These are phyloP conservation scores for Cylas formicarius DNA, from an alignment of 1,140 invertebrate genomes.

Conservation along the genomic window DNA sequence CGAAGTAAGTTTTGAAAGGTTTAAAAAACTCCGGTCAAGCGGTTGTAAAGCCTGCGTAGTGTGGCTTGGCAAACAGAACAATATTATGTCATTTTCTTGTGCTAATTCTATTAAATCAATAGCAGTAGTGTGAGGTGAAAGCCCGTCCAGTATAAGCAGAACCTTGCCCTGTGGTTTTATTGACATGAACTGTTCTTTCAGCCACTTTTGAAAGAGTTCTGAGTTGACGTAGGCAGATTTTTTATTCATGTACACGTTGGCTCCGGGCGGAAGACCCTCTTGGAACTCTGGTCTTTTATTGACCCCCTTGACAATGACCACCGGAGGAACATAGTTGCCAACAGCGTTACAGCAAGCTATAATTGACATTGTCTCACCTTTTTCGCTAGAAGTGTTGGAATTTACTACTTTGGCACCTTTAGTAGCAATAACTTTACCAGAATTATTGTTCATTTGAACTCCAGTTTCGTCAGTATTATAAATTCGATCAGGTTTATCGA, in stretches of 20 bases:
- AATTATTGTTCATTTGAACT: conserved; percentile 39
- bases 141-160: conserved; percentile 40
- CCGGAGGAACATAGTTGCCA: conserved; percentile 24
- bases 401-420: conserved; percentile 38
- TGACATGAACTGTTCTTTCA: conserved; percentile 33
- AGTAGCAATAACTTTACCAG: conserved; percentile 36
- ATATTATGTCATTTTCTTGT: no score
- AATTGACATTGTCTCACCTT: conserved; percentile 28
- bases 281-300: conserved; percentile 28
- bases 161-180: conserved; percentile 36
- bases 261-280: conserved; percentile 32
- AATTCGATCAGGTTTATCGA: conserved; percentile 35
- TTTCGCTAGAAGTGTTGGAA: conserved; percentile 23
- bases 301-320: conserved; percentile 26
- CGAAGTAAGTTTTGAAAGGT: conserved; percentile 32
- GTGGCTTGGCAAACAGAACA: conserved; percentile 33
- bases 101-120: no score
- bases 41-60: conserved; percentile 32
- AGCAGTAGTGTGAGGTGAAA: no score
- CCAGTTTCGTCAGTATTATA: no score
- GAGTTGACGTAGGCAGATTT: conserved; percentile 30
- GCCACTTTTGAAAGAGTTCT: conserved; percentile 29
- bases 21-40: conserved; percentile 31
- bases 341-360: conserved; percentile 25
- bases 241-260: conserved; percentile 26